A percentile compares a stretch with the other conserved stretches of the same genome.
Evolutionary conservation across 1,140 invertebrate species (phyloP).

Genomic region (Zaprionus nigranus): DNA sequence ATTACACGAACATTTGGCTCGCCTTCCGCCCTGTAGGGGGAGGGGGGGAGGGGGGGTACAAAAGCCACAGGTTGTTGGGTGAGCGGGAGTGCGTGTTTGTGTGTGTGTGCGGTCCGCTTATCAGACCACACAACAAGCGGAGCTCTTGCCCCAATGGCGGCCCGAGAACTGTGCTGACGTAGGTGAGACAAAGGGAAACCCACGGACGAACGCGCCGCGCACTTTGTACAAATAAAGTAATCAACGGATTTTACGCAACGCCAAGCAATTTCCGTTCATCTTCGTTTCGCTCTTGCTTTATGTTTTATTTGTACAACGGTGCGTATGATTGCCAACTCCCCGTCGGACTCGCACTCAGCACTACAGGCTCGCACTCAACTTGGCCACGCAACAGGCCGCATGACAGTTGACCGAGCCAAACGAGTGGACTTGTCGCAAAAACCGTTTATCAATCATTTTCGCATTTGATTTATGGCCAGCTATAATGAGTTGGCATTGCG

Average conservation of each 20-base stretch:
- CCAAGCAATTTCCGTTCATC: constrained; percentile 56
- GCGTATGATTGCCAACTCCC: constrained; percentile 64
- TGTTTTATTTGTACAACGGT: constrained; percentile 41
- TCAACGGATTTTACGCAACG: constrained; percentile 79
- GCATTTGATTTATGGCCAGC: constrained; percentile 70
- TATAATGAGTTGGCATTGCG: constrained; percentile 37
- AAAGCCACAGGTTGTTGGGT: constrained; percentile 67
- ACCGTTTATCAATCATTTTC: constrained; percentile 77
- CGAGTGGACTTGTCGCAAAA: constrained; percentile 23
- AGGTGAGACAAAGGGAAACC: constrained; percentile 34
- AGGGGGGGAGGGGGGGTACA: no score
- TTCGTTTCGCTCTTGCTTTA: constrained; percentile 18
- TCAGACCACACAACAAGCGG: constrained; percentile 53
- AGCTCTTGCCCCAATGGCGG: constrained; percentile 7
- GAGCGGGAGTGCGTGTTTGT: background rate
- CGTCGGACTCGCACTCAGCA: constrained; percentile 1
- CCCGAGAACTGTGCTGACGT: constrained; percentile 15
- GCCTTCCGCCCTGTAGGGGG: background rate
- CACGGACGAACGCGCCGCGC: constrained; percentile 36
- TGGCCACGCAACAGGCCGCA: constrained; percentile 25
- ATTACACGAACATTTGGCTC: constrained; percentile 23
- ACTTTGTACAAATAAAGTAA: constrained; percentile 80
- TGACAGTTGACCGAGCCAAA: constrained; percentile 37
- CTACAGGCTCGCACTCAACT: constrained; percentile 54
- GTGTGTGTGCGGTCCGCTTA: constrained; percentile 52